These are phyloP conservation scores for Sinonovacula constricta DNA, from an alignment of 1,140 invertebrate species.

Conservation along the genomic window DNA sequence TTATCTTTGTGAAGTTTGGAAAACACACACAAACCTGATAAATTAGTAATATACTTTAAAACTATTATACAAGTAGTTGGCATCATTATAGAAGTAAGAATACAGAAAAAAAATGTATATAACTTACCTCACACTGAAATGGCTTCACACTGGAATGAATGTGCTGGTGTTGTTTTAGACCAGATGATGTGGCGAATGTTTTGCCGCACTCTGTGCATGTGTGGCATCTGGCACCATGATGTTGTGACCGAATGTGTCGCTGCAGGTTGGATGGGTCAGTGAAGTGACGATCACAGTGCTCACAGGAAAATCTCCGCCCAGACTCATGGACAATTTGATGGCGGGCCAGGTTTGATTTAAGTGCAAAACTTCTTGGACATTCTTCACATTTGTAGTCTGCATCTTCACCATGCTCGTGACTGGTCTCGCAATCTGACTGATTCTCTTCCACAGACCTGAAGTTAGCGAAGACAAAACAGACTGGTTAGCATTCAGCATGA, in stretches of 20 bases:
- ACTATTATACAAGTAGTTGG: too few species aligned
- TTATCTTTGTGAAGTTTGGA: too few species aligned
- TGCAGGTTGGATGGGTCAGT: constrained; percentile 97
- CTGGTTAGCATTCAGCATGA: too few species aligned
- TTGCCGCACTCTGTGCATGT: constrained; percentile 98
- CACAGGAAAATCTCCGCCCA: constrained; percentile 89
- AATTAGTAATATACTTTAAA: too few species aligned
- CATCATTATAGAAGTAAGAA: too few species aligned
- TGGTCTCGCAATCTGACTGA: constrained; percentile 34
- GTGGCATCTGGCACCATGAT: constrained; percentile 95
- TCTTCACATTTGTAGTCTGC: constrained; percentile 89
- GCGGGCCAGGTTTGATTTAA: constrained; percentile 88
- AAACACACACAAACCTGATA: too few species aligned
- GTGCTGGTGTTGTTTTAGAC: constrained; percentile 99
- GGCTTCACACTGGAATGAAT: constrained; percentile 99
- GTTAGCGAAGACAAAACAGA: not conserved
- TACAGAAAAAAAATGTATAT: too few species aligned
- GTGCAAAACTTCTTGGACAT: constrained; percentile 90
- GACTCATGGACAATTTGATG: constrained; percentile 83
- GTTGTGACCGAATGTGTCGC: constrained; percentile 95
- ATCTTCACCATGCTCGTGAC: constrained; percentile 52
- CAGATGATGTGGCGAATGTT: constrained; percentile 97
- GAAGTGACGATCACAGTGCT: constrained; percentile 96
- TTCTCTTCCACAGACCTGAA: not conserved
- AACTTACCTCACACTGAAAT: constrained; percentile 85